These are phyloP conservation scores for Anagyrus pseudococci DNA, from an alignment of 2,888 invertebrate species.

Conservation along the genomic window DNA sequence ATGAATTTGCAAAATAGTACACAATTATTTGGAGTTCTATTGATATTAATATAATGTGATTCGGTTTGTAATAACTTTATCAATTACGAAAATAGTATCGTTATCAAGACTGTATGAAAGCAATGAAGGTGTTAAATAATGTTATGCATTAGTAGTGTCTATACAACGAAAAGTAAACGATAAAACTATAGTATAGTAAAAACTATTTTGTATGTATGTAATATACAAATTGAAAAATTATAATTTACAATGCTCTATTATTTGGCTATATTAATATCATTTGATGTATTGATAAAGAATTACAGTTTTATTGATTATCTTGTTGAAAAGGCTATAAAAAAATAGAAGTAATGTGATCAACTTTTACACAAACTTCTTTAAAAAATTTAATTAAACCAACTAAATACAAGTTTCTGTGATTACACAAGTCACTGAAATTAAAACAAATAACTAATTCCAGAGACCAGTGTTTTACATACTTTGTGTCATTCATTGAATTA, in stretches of 20 bases:
- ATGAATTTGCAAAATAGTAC: no score
- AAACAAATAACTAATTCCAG: no score
- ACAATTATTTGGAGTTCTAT: no score
- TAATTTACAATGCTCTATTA: constrained; percentile 25
- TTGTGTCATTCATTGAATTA: no score
- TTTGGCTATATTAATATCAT: not conserved
- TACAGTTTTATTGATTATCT: not conserved
- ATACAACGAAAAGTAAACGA: constrained; percentile 9
- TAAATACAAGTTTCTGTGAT: no score
- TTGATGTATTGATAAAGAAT: constrained; percentile 5
- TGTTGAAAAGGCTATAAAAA: no score
- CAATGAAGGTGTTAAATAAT: constrained; percentile 9
- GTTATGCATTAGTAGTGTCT: constrained; percentile 11
- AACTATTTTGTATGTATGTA: constrained; percentile 6
- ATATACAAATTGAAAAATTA: constrained; percentile 15
- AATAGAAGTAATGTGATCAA: no score
- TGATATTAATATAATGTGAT: not conserved
- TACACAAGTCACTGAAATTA: no score
- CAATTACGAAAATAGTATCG: not conserved
- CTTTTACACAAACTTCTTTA: no score
- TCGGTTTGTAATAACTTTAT: not conserved
- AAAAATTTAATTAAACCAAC: no score
- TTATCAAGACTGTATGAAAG: no score
- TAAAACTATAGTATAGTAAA: constrained; percentile 18
- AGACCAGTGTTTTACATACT: no score